A percentile compares a stretch with the other conserved stretches of the same genome.
Conservation (phyloP, 2,113 vertebrate species). For the Dromiciops gliroides region DNA sequence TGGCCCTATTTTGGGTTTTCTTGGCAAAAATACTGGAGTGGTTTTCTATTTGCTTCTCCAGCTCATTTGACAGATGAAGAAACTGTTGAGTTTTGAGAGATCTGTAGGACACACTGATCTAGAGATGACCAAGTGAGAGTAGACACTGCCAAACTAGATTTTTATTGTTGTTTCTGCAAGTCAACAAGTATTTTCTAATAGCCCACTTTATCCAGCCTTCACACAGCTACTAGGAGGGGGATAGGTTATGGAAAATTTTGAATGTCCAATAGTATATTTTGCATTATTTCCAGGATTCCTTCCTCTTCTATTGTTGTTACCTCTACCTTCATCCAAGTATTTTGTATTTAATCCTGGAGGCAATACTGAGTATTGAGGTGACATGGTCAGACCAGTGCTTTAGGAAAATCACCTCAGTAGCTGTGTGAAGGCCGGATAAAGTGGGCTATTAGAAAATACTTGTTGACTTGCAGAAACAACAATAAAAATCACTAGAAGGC, state of each 20-base stretch:
- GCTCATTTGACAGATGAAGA: neutral
- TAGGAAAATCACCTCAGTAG: neutral
- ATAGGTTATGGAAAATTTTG: neutral
- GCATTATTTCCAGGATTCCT: too few species aligned
- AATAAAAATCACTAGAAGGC: neutral
- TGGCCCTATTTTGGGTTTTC: neutral
- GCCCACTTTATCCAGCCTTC: neutral
- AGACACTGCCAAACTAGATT: neutral
- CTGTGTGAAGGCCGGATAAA: neutral
- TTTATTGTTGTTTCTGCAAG: neutral
- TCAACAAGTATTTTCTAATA: neutral
- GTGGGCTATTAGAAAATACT: neutral
- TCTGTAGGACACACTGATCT: neutral
- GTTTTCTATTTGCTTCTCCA: neutral
- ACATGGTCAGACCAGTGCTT: neutral
- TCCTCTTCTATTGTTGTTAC: too few species aligned
- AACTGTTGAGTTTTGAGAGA: neutral
- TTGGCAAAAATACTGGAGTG: neutral
- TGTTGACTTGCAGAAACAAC: neutral
- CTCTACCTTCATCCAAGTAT: too few species aligned
- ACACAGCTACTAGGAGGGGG: neutral
- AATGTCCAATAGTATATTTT: neutral
- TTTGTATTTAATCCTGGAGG: neutral
- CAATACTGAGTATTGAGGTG: neutral
- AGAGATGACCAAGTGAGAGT: neutral